Evolutionary conservation across 2,113 vertebrate species (phyloP).

Genomic region (Corapipo altera): DNA sequence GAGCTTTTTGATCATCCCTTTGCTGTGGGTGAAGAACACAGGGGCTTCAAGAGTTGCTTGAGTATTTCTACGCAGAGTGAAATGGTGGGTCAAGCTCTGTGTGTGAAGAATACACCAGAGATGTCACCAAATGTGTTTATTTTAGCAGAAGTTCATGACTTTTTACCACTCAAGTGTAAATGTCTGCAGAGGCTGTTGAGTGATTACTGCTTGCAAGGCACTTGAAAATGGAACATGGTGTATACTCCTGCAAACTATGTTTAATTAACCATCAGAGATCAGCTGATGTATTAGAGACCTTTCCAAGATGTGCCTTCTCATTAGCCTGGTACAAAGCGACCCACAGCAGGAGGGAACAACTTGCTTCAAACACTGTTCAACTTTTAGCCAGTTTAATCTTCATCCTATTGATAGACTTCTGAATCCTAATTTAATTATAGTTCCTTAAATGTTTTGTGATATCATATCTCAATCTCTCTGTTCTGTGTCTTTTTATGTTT

Average conservation of each 20-base stretch:
- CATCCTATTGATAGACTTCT: neutral
- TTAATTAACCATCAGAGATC: neutral
- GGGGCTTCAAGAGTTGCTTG: neutral
- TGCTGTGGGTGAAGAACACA: neutral
- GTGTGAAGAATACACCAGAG: neutral
- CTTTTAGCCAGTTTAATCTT: constrained; percentile 19
- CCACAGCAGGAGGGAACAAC: constrained; percentile 19
- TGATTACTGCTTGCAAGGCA: neutral
- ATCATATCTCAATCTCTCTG: neutral
- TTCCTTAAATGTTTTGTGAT: constrained; percentile 24
- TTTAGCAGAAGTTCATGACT: neutral
- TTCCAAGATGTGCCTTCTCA: neutral
- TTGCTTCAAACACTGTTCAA: constrained; percentile 18
- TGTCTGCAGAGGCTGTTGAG: neutral
- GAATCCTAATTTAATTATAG: constrained; percentile 30
- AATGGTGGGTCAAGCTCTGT: neutral
- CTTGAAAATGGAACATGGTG: neutral
- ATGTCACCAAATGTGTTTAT: neutral
- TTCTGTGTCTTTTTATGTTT: neutral
- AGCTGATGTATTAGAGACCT: neutral
- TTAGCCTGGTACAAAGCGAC: neutral
- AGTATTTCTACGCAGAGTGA: neutral
- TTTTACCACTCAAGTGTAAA: neutral
- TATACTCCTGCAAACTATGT: neutral
- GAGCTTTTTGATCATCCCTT: neutral